Percentiles rank a stretch among this genome's conserved stretches.
phyloP scores from a whole-genome alignment of 2,113 vertebrate species.

The Todiramphus saurophagus region DNA sequence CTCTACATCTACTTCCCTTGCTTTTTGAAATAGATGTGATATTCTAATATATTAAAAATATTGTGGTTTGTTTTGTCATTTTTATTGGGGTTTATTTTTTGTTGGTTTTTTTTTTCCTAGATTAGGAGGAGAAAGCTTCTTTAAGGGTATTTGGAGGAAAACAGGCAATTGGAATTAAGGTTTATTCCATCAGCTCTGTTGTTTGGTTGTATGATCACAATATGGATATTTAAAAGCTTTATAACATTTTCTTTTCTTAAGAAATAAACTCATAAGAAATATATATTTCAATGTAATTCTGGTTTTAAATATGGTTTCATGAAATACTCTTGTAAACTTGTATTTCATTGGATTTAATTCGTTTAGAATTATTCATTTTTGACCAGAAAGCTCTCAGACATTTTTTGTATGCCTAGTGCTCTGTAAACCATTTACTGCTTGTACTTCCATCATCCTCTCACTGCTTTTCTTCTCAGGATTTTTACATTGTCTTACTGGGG shows the following conservation, averaged over 20 bases:
- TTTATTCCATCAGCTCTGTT: background rate
- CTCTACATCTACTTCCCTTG: background rate
- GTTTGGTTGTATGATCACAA: background rate
- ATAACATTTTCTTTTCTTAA: background rate
- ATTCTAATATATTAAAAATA: background rate
- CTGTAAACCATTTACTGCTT: background rate
- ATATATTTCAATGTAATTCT: background rate
- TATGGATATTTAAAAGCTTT: background rate
- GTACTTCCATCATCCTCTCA: background rate
- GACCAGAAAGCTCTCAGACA: background rate
- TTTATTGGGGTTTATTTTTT: background rate
- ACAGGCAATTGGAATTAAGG: background rate
- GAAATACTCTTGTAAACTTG: background rate
- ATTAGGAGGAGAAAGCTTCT: background rate
- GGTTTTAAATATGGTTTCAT: background rate
- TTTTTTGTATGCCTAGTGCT: background rate
- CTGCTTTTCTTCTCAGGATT: background rate
- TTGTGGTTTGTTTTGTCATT: background rate
- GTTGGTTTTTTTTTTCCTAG: background rate
- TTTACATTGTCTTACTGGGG: background rate
- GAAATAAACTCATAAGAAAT: background rate
- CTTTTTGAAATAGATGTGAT: background rate
- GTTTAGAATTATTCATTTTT: background rate
- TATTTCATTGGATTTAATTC: background rate
- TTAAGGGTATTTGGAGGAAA: background rate